Percentiles rank a stretch among this genome's conserved stretches.
These are phyloP conservation scores for Malurus leucopterus DNA, from an alignment of 2,797 vertebrate genomes.

Conservation along the genomic window DNA sequence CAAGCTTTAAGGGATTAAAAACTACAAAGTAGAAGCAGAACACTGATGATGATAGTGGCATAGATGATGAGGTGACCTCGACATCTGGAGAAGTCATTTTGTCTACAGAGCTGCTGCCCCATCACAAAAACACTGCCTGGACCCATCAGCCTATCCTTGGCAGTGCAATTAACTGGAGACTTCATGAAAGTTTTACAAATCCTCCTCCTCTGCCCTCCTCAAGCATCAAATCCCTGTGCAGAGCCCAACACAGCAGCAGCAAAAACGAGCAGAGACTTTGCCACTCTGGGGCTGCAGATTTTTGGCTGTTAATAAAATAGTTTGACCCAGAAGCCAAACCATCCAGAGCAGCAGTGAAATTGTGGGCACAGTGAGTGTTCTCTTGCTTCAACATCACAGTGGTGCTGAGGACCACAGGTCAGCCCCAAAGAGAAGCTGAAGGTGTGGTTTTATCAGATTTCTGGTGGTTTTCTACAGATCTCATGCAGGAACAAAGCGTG, in stretches of 20 bases:
- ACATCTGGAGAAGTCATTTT: background rate
- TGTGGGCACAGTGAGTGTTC: background rate
- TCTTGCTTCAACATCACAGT: background rate
- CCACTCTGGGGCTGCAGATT: background rate
- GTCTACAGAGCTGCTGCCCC: background rate
- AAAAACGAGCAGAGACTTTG: background rate
- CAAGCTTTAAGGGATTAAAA: background rate
- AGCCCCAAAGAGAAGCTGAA: background rate
- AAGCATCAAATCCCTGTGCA: accelerated
- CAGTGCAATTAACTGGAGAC: too few relatives aligned
- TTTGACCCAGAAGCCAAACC: background rate
- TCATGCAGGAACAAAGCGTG: background rate
- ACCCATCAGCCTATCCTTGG: background rate
- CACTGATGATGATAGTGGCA: background rate
- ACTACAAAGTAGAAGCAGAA: background rate
- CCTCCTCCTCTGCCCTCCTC: background rate
- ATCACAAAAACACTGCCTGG: background rate
- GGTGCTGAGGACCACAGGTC: background rate
- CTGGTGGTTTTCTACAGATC: background rate
- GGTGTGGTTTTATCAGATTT: background rate
- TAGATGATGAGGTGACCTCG: background rate
- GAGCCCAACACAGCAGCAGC: accelerated
- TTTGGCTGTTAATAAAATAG: background rate
- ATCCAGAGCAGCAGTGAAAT: background rate
- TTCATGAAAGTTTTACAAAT: background rate